These are phyloP conservation scores for Megaustenia siamemsis DNA, from an alignment of 2,888 invertebrate genomes.

Conservation along the genomic window DNA sequence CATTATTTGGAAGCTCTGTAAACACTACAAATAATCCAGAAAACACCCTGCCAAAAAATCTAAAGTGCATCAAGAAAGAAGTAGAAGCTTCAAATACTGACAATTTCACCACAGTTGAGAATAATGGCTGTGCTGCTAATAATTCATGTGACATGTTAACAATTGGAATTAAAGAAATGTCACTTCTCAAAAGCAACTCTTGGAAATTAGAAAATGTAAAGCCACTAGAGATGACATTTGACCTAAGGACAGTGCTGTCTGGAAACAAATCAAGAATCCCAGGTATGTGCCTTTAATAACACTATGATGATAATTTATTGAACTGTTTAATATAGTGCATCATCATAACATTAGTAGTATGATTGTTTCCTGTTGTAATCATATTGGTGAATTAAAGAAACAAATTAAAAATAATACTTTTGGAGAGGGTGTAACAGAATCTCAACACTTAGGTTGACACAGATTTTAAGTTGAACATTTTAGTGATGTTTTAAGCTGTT, in stretches of 20 bases:
- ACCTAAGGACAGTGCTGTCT: slow-evolving; percentile 13
- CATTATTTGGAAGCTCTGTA: neutral
- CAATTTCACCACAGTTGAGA: neutral
- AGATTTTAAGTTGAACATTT: too few species aligned
- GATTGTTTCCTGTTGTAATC: too few species aligned
- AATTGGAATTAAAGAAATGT: neutral
- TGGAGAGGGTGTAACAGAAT: too few species aligned
- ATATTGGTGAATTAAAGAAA: too few species aligned
- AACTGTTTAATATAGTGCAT: too few species aligned
- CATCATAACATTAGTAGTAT: too few species aligned
- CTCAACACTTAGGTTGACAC: too few species aligned
- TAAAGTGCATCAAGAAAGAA: neutral
- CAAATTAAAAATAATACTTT: too few species aligned
- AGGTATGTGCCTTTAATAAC: too few species aligned
- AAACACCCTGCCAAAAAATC: neutral
- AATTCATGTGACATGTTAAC: neutral
- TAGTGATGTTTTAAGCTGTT: too few species aligned
- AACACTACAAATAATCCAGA: neutral
- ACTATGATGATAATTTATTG: too few species aligned
- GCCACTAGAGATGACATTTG: slow-evolving; percentile 23
- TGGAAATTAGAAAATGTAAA: neutral
- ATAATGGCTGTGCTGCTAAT: neutral
- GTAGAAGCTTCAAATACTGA: neutral
- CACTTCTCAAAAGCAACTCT: neutral
- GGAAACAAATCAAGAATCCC: neutral